Evolutionary conservation across 2,888 invertebrate species (phyloP).

Genomic region (Philereme vetulata): DNA sequence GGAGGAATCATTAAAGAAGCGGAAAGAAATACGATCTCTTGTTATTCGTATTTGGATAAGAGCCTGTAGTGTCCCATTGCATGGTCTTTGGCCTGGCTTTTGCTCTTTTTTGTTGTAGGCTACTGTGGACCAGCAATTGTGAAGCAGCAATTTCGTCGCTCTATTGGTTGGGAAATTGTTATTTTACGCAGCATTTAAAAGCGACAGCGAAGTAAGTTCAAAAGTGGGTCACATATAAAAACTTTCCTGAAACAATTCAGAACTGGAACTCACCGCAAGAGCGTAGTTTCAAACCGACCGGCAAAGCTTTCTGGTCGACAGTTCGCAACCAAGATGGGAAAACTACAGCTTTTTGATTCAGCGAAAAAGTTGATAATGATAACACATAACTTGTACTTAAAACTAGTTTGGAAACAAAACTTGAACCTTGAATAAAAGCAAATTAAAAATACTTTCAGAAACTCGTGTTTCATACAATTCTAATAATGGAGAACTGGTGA

Average conservation of each 20-base stretch:
- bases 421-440: constrained; percentile 1
- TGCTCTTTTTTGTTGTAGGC: no score
- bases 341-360: background rate
- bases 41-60: no score
- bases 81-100: no score
- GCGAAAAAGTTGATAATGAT: no score
- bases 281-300: constrained; percentile 1
- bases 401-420: background rate
- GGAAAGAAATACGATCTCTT: no score
- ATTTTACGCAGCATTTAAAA: no score
- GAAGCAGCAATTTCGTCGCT: no score
- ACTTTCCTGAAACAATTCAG: constrained; percentile 5
- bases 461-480: constrained; percentile 31
- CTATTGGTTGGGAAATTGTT: no score
- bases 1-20: no score
- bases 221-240: constrained; percentile 17
- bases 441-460: constrained; percentile 20
- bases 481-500: constrained; percentile 37
- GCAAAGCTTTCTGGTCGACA: constrained; percentile 4
- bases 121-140: no score
- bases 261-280: constrained; percentile 21
- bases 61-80: no score
- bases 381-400: background rate
- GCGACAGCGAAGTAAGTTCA: no score
- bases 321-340: constrained; percentile 12